phyloP scores from a whole-genome alignment of 2,888 invertebrate genomes.

The Ashinkailepas kermadecensis region DNA sequence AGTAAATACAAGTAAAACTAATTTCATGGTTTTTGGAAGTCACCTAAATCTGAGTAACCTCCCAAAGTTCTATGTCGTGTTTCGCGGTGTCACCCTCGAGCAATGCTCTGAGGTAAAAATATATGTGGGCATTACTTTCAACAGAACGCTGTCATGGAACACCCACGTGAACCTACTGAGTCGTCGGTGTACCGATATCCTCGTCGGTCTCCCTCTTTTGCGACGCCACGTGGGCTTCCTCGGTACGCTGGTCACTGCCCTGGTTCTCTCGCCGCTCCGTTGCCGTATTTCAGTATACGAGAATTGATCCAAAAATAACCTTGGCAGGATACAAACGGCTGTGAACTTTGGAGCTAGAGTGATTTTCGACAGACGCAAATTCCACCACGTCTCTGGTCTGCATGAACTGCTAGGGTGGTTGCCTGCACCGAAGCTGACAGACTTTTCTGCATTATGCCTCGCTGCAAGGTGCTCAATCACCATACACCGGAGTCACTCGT shows the following conservation, averaged over 20 bases:
- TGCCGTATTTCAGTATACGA: neutral
- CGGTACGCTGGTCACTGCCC: neutral
- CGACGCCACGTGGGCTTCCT: neutral
- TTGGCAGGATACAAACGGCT: neutral
- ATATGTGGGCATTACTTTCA: neutral
- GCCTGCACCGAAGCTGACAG: neutral
- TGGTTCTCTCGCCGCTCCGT: neutral
- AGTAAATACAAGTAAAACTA: neutral
- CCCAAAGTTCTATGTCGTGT: neutral
- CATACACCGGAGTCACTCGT: neutral
- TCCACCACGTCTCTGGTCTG: neutral
- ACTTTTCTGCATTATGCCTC: neutral
- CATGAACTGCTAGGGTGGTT: neutral
- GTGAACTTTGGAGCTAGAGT: neutral
- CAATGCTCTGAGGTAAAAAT: neutral
- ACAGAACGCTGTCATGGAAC: neutral
- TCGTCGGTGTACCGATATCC: neutral
- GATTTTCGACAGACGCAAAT: neutral
- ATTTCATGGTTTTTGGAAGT: neutral
- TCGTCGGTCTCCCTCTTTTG: neutral
- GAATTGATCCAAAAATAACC: neutral
- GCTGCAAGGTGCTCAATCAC: neutral
- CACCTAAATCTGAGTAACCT: neutral
- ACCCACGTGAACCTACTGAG: neutral
- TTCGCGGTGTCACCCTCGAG: neutral